A percentile compares a stretch with the other conserved stretches of the same genome.
These are phyloP conservation scores for Hemibagrus wyckioides DNA, from an alignment of 2,113 vertebrate species.

Conservation along the genomic window DNA sequence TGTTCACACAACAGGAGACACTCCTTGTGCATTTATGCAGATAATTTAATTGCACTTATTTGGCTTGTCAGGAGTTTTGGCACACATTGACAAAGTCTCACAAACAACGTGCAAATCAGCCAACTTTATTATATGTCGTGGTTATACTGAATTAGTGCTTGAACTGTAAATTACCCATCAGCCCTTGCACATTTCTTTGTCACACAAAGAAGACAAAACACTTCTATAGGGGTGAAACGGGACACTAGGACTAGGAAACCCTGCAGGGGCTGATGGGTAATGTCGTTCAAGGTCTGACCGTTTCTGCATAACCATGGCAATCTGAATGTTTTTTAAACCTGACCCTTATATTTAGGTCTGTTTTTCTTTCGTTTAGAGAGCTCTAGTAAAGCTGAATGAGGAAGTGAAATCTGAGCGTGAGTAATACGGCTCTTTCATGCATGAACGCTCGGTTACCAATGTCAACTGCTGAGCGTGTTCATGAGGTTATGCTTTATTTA, in stretches of 20 bases:
- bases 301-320: too few relatives aligned
- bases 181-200: too few relatives aligned
- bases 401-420: neutral
- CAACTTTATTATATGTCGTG: too few relatives aligned
- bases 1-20: neutral
- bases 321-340: too few relatives aligned
- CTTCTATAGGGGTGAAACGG: too few relatives aligned
- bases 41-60: neutral
- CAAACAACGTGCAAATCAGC: neutral
- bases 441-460: neutral
- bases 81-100: neutral
- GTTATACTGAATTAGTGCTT: too few relatives aligned
- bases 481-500: neutral
- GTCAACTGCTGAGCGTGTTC: neutral
- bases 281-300: too few relatives aligned
- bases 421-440: neutral
- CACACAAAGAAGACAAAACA: too few relatives aligned
- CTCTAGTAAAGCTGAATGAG: neutral
- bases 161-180: too few relatives aligned
- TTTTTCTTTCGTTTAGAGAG: neutral
- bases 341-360: neutral
- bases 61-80: neutral
- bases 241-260: too few relatives aligned
- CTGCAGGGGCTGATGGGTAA: too few relatives aligned
- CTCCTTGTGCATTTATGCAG: slow-evolving; percentile 16